Evolutionary conservation across 2,797 vertebrate genomes (phyloP), one percentile per base, ranked within the genome.

Genomic region (Tapirus indicus): DNA sequence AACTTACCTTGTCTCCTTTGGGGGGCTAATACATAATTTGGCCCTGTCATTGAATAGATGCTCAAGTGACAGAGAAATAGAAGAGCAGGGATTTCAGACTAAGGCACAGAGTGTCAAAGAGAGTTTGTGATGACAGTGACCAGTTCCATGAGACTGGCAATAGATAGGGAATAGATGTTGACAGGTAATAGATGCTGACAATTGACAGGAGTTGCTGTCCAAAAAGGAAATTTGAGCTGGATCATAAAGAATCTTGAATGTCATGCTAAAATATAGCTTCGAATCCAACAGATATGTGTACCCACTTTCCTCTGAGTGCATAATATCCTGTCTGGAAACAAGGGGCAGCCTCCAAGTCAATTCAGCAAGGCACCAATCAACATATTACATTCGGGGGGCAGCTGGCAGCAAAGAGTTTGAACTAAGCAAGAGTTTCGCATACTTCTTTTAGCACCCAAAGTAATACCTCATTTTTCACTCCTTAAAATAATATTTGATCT

Each of bases 331-430:
- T 52, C 47, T 25, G 7, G 14, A 88, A 47, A n/a, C 1, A 1
- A 60, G 29, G 6, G 21, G 29, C 7, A 13, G 12, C 6, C 44
- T 58, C 29, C 23, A 12, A 5, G 0, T 35, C 38, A 17, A 2
- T 6, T 38, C 66, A 12, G 20, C 16, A n/a, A 47, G 64, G 14
- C 23, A 1, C 9, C 5, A 5, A 5, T 18, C 60, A 2, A 2
- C 13, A 35, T 14, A 20, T 23, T 68, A 13, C 5, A 54, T 25
- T 21, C 25, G 1, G 0, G 0, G 35, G 3, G 71, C 32, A n/a
- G 54, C 9, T 3, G 32, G 52, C 14, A 16, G 38, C 32, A 89
- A 20, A 20, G 4, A 23, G 35, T 5, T 10, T 17, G n/a, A 16
- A 38, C 29, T 20, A 38, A 21, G 62, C 80, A 38, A 84, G 71